Percentiles rank a stretch among this genome's conserved stretches.
Evolutionary conservation across 2,113 vertebrate genomes (phyloP).

Genomic region (Erythrolamprus reginae): DNA sequence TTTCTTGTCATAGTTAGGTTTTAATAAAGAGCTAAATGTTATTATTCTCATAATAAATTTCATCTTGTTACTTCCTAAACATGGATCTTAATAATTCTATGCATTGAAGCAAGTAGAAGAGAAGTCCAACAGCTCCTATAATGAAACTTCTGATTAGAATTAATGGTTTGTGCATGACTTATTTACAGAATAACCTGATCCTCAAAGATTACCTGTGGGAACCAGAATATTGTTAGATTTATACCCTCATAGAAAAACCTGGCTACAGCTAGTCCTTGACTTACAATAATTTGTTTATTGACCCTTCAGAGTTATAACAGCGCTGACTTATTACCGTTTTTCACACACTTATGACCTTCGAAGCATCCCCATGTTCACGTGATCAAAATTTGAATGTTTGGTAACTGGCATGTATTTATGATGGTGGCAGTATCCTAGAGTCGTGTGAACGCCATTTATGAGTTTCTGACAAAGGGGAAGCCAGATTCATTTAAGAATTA

Average conservation of each 20-base stretch:
- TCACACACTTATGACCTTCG: neutral
- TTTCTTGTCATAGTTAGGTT: neutral
- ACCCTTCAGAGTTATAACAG: neutral
- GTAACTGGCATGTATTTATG: neutral
- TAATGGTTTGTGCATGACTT: neutral
- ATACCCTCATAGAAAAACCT: neutral
- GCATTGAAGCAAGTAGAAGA: neutral
- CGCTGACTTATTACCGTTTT: neutral
- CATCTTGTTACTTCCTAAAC: neutral
- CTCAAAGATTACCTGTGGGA: neutral
- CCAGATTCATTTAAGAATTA: neutral
- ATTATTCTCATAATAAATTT: neutral
- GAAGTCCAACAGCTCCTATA: neutral
- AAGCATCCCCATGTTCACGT: neutral
- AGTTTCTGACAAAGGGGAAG: neutral
- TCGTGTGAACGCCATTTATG: neutral
- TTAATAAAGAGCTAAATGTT: neutral
- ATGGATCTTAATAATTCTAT: neutral
- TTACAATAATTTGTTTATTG: neutral
- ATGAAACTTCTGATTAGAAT: neutral
- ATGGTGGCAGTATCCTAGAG: neutral
- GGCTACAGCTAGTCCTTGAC: neutral
- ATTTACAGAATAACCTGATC: neutral
- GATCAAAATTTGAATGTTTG: neutral
- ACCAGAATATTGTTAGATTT: neutral